Evolutionary conservation across 2,797 vertebrate genomes (phyloP).

Genomic region (Mormyrops boulengeri): DNA sequence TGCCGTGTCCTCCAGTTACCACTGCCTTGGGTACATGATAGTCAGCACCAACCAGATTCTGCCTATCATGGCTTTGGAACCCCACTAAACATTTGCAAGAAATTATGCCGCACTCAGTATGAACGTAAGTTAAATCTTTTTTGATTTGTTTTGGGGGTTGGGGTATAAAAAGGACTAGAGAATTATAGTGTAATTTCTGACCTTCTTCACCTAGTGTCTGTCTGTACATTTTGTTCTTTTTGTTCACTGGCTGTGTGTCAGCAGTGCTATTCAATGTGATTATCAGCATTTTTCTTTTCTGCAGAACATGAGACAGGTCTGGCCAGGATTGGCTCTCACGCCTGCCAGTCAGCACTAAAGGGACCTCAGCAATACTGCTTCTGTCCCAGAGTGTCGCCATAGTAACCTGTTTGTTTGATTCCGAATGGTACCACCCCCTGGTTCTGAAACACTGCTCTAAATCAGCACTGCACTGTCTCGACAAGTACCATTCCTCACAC

Average conservation of each 20-base stretch:
- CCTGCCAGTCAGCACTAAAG: conserved; percentile 70
- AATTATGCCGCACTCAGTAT: conserved; percentile 48
- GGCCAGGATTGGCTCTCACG: conserved; percentile 79
- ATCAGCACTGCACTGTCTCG: conserved; percentile 33
- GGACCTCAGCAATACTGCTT: conserved; percentile 69
- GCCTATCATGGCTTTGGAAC: conserved; percentile 54
- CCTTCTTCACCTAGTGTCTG: conserved; percentile 35
- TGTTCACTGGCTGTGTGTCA: conserved; percentile 16
- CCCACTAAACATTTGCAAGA: conserved; percentile 45
- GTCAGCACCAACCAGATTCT: conserved; percentile 73
- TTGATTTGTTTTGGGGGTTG: conserved; percentile 8
- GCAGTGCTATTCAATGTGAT: conserved; percentile 57
- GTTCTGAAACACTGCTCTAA: conserved; percentile 36
- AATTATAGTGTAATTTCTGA: conserved; percentile 43
- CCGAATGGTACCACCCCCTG: conserved; percentile 2
- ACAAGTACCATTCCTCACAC: conserved; percentile 6
- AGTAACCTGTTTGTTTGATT: conserved; percentile 25
- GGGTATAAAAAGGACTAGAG: background rate
- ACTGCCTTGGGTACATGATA: conserved; percentile 72
- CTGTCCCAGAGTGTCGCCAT: conserved; percentile 50
- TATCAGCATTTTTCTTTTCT: conserved; percentile 78
- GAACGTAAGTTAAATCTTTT: conserved; percentile 45
- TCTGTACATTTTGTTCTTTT: conserved; percentile 39
- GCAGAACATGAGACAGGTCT: conserved; percentile 76
- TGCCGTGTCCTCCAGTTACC: conserved; percentile 64